Percentiles rank a stretch among this genome's conserved stretches.
These are phyloP conservation scores for Whitmania pigra DNA, from an alignment of 1,140 invertebrate genomes.

Conservation along the genomic window DNA sequence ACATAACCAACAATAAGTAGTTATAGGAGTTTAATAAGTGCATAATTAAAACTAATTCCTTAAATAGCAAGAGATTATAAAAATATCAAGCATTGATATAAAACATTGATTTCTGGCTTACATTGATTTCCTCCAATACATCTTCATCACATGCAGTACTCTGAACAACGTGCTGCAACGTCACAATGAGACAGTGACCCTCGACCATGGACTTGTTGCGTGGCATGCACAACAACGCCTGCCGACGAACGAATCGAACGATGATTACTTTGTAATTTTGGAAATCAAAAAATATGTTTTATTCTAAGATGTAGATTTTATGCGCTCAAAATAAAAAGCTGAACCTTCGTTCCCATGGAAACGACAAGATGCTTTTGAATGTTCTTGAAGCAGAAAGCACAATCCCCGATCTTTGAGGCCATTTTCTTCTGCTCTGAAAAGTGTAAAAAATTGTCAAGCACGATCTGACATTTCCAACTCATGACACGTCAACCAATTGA, in stretches of 20 bases:
- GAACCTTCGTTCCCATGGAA: constrained; percentile 60
- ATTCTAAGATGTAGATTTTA: too few relatives aligned
- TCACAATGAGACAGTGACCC: constrained; percentile 75
- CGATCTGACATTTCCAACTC: neutral
- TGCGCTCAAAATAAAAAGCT: too few relatives aligned
- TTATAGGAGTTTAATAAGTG: too few relatives aligned
- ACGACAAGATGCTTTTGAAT: constrained; percentile 78
- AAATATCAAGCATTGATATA: neutral
- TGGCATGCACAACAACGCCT: constrained; percentile 65
- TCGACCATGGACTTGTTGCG: constrained; percentile 61
- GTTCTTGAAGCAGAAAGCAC: constrained; percentile 66
- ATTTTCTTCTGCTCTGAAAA: constrained; percentile 54
- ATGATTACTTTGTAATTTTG: neutral
- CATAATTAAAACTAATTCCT: too few relatives aligned
- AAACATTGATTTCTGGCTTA: constrained; percentile 34
- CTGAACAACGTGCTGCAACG: constrained; percentile 64
- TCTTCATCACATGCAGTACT: constrained; percentile 78
- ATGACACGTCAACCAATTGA: neutral
- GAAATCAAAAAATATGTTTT: too few relatives aligned
- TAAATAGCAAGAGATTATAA: too few relatives aligned
- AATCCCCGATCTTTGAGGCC: constrained; percentile 60
- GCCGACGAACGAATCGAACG: constrained; percentile 3
- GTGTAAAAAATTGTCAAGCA: constrained; percentile 4
- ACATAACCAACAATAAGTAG: neutral
- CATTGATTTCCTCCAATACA: constrained; percentile 73